phyloP scores from a whole-genome alignment of 2,113 vertebrate species.

The Chloebia gouldiae region DNA sequence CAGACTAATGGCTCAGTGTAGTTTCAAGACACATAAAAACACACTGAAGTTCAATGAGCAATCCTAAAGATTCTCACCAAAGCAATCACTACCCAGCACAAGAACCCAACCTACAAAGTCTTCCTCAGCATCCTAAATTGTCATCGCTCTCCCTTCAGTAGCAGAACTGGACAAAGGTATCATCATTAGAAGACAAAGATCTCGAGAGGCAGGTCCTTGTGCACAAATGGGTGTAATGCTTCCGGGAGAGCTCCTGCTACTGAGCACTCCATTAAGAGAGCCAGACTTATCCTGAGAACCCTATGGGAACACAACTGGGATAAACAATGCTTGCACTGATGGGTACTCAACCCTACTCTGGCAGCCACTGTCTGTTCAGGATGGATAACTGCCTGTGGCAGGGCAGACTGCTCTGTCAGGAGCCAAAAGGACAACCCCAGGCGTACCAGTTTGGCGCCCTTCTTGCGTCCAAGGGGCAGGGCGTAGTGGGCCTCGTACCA shows the following conservation, averaged over 20 bases:
- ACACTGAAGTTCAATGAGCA: not conserved
- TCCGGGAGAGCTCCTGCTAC: not conserved
- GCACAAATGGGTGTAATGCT: not conserved
- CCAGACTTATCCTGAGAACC: not conserved
- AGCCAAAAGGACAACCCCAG: accelerated
- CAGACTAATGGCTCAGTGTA: not conserved
- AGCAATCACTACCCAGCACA: not conserved
- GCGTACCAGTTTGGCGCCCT: constrained; percentile 94
- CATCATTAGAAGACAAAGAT: constrained; percentile 81
- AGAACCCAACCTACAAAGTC: constrained; percentile 16
- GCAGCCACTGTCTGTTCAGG: not conserved
- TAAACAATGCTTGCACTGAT: accelerated
- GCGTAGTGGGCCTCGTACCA: constrained; percentile 97
- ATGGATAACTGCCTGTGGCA: not conserved
- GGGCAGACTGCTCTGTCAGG: not conserved
- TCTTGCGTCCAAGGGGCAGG: constrained; percentile 94
- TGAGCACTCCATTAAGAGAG: not conserved
- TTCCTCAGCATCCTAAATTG: constrained; percentile 78
- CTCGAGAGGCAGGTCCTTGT: not conserved
- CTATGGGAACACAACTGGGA: accelerated
- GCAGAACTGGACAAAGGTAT: constrained; percentile 92
- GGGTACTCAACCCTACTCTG: not conserved
- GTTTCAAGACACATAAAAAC: not conserved
- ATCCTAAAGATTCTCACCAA: not conserved
- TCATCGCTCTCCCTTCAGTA: constrained; percentile 86